Evolutionary conservation across 2,888 invertebrate species (phyloP).

Genomic region (Hypolimnas misippus): DNA sequence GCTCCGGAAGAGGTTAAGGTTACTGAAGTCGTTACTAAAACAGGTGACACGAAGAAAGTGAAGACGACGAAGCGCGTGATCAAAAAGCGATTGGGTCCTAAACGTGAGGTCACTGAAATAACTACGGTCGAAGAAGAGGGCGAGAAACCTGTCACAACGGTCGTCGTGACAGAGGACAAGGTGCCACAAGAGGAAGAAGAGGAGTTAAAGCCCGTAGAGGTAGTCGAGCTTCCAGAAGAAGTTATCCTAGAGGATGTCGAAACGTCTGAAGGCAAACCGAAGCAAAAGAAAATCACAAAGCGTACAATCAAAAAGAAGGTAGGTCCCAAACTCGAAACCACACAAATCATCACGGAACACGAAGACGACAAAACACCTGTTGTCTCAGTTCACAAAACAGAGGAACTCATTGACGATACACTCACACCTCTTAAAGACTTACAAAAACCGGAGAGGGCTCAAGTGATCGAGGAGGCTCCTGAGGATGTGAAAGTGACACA

Average conservation of each 20-base stretch:
- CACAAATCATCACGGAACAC: conserved; percentile 11
- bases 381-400: conserved; percentile 43
- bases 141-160: conserved; percentile 48
- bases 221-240: conserved; percentile 46
- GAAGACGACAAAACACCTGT: conserved; percentile 63
- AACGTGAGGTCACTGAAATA: conserved; percentile 48
- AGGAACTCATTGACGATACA: conserved; percentile 40
- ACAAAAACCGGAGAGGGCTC: not conserved
- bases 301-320: conserved; percentile 43
- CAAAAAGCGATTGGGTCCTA: conserved; percentile 46
- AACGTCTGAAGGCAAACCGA: conserved; percentile 53
- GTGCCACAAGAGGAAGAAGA: conserved; percentile 59
- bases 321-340: conserved; percentile 8
- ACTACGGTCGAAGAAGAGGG: conserved; percentile 45
- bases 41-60: conserved; percentile 51
- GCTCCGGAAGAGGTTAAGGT: conserved; percentile 46
- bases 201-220: conserved; percentile 40
- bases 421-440: conserved; percentile 15
- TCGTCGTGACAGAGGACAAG: conserved; percentile 32
- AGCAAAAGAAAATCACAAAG: conserved; percentile 53
- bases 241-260: conserved; percentile 41
- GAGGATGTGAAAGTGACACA: conserved; percentile 5
- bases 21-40: conserved; percentile 48
- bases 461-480: conserved; percentile 30
- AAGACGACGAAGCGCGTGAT: conserved; percentile 45